phyloP scores from a whole-genome alignment of 2,113 vertebrate species.

The Cheilinus undulatus region DNA sequence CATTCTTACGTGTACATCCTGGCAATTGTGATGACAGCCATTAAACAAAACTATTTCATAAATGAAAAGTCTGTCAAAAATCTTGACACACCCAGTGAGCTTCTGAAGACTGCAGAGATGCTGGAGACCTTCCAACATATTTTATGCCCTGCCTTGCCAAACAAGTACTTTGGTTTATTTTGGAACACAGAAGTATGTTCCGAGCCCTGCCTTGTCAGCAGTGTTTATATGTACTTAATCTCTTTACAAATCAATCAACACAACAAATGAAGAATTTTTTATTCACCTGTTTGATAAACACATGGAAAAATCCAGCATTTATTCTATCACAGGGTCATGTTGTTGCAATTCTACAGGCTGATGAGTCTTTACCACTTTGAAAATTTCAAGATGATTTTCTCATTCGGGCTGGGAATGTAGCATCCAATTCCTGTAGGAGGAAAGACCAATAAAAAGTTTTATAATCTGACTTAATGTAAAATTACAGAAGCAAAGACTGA shows the following conservation, averaged over 20 bases:
- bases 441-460: not conserved
- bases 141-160: too few species aligned
- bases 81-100: too few species aligned
- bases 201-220: too few species aligned
- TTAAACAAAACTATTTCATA: too few species aligned
- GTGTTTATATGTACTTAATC: not conserved
- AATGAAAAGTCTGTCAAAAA: too few species aligned
- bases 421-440: constrained; percentile 64
- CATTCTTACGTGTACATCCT: too few species aligned
- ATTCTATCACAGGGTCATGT: not conserved
- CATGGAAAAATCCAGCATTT: not conserved
- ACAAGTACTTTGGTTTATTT: too few species aligned
- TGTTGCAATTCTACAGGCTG: not conserved
- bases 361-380: constrained; percentile 38
- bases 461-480: not conserved
- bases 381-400: constrained; percentile 56
- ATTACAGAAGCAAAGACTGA: not conserved
- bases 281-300: not conserved
- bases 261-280: not conserved
- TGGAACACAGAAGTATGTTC: too few species aligned
- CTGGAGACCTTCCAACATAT: too few species aligned
- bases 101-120: too few species aligned
- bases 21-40: too few species aligned
- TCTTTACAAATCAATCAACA: not conserved
- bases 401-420: constrained; percentile 46